Evolutionary conservation across 2,113 vertebrate genomes (phyloP).

Genomic region (Myxocyprinus asiaticus): DNA sequence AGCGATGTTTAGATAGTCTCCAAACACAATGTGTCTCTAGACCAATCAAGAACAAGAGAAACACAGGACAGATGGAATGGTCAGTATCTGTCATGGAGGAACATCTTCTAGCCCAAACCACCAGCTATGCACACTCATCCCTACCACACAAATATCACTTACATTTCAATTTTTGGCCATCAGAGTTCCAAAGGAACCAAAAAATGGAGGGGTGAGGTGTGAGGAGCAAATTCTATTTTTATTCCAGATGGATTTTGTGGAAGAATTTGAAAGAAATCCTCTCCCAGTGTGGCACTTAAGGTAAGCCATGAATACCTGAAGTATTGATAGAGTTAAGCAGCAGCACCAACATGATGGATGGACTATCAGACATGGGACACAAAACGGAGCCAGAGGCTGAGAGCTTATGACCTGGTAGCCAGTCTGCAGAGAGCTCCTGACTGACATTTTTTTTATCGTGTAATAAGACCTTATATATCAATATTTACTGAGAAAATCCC

Average conservation of each 20-base stretch:
- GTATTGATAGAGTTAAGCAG: neutral
- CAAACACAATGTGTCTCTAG: conserved; percentile 6
- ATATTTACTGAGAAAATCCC: too few relatives aligned
- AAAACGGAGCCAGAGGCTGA: conserved; percentile 29
- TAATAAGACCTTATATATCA: too few relatives aligned
- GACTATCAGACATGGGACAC: conserved; percentile 19
- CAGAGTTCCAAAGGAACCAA: conserved; percentile 1
- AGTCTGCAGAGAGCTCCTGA: conserved; percentile 1
- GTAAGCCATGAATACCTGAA: neutral
- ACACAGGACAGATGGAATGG: conserved; percentile 15
- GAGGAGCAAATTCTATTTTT: conserved; percentile 30
- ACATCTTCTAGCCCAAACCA: neutral
- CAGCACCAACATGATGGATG: conserved; percentile 34
- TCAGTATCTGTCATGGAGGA: neutral
- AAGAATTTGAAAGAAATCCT: conserved; percentile 43
- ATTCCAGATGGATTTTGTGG: conserved; percentile 39
- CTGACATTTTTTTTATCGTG: neutral
- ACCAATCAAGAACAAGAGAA: conserved; percentile 19
- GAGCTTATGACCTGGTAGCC: neutral
- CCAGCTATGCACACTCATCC: conserved; percentile 8
- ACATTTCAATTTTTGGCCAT: conserved; percentile 18
- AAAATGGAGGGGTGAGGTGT: neutral
- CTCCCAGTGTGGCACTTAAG: conserved; percentile 1
- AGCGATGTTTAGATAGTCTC: neutral
- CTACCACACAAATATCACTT: conserved; percentile 28